phyloP scores from a whole-genome alignment of 1,140 invertebrate species.

The Anastrepha obliqua region DNA sequence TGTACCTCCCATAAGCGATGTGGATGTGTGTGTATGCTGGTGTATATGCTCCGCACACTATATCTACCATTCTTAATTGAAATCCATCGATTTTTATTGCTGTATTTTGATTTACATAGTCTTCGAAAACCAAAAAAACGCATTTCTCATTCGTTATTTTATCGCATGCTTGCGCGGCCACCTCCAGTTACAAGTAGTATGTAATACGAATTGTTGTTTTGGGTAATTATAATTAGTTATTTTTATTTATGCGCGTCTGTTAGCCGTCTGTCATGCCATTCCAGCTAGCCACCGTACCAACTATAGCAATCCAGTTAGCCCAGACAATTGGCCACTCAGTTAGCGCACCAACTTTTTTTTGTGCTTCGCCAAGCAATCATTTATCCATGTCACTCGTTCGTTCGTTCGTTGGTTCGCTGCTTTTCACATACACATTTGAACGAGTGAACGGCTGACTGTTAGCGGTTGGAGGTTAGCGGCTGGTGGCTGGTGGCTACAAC shows the following conservation, averaged over 20 bases:
- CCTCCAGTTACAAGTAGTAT: neutral
- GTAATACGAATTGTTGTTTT: conserved; percentile 50
- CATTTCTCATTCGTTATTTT: neutral
- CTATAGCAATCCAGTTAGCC: neutral
- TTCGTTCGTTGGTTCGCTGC: conserved; percentile 22
- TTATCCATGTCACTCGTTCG: conserved; percentile 50
- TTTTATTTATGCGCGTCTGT: conserved; percentile 53
- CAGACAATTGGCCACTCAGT: neutral
- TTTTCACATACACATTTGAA: neutral
- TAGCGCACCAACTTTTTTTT: neutral
- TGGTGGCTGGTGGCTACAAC: conserved; percentile 14
- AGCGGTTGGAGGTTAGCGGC: neutral
- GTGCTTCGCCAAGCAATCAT: conserved; percentile 19
- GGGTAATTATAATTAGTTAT: conserved; percentile 52
- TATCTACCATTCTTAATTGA: conserved; percentile 12
- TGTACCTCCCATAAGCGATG: too few species aligned
- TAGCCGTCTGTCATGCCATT: conserved; percentile 22
- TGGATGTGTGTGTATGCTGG: too few species aligned
- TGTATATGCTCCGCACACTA: neutral
- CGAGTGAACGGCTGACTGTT: too few species aligned
- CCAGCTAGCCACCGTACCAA: neutral
- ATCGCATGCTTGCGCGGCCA: conserved; percentile 2
- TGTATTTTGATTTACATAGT: conserved; percentile 25
- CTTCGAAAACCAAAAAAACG: neutral
- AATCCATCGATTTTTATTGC: conserved; percentile 20